A percentile compares a stretch with the other conserved stretches of the same genome.
phyloP scores from a whole-genome alignment of 2,797 vertebrate species.

The Oryzias dopingdopingensis region DNA sequence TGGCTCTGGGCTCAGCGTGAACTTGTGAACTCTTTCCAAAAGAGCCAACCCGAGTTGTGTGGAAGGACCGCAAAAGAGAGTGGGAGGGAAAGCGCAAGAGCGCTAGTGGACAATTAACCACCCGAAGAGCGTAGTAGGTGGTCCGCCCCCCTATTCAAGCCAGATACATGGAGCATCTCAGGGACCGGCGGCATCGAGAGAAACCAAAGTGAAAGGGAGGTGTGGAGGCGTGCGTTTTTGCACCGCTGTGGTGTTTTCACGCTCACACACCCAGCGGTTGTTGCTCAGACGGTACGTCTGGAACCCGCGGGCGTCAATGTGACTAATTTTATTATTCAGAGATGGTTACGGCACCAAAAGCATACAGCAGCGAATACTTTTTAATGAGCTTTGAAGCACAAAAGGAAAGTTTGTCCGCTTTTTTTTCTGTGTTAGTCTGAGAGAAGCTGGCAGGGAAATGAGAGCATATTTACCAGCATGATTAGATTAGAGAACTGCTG shows the following conservation, averaged over 20 bases:
- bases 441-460: conserved; percentile 25
- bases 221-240: conserved; percentile 23
- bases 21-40: conserved; percentile 40
- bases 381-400: conserved; percentile 65
- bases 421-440: conserved; percentile 32
- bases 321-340: conserved; percentile 64
- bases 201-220: conserved; percentile 8
- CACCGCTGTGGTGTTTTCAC: conserved; percentile 30
- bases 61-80: conserved; percentile 36
- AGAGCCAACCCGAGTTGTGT: conserved; percentile 20
- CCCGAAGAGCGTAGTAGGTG: conserved; percentile 63
- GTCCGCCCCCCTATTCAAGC: conserved; percentile 38
- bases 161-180: conserved; percentile 27
- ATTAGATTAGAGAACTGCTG: conserved; percentile 53
- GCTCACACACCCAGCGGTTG: conserved; percentile 56
- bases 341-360: conserved; percentile 51
- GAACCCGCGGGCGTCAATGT: conserved; percentile 54
- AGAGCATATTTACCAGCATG: conserved; percentile 30
- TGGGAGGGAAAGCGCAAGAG: conserved; percentile 38
- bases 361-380: conserved; percentile 56
- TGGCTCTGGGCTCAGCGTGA: conserved; percentile 47
- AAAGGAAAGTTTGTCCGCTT: conserved; percentile 52
- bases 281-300: conserved; percentile 50
- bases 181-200: conserved; percentile 20
- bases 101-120: conserved; percentile 68